These are phyloP conservation scores for Muntiacus reevesi DNA, from an alignment of 2,113 vertebrate genomes.

Conservation along the genomic window DNA sequence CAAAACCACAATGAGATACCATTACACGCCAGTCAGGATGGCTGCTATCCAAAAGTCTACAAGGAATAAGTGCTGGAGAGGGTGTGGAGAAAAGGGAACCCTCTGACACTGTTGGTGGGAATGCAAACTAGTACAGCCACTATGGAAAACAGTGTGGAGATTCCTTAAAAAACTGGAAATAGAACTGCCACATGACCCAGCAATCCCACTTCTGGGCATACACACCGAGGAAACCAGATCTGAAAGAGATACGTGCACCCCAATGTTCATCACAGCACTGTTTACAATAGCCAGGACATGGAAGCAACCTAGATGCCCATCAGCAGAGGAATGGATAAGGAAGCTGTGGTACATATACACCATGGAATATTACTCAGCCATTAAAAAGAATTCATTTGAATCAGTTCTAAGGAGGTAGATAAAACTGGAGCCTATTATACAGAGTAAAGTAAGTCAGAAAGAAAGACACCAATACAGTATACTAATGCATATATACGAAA, in stretches of 20 bases:
- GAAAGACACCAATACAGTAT: neutral
- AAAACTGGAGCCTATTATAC: neutral
- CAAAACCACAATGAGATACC: neutral
- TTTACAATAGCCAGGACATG: neutral
- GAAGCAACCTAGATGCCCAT: neutral
- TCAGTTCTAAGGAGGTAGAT: neutral
- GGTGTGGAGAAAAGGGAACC: rapidly evolving
- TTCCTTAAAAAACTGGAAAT: neutral
- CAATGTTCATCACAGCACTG: neutral
- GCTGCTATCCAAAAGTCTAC: neutral
- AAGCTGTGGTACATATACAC: neutral
- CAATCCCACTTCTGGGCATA: neutral
- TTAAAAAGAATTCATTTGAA: neutral
- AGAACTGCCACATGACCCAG: neutral
- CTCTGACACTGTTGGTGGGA: neutral
- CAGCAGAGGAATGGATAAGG: neutral
- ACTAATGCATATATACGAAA: neutral
- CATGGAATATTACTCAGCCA: neutral
- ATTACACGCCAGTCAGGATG: neutral
- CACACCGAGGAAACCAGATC: neutral
- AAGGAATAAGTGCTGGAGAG: neutral
- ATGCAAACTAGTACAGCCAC: neutral
- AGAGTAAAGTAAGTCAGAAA: neutral
- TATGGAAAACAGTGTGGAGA: neutral
- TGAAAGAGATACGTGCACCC: neutral